Evolutionary conservation across 2,797 vertebrate genomes (phyloP), one percentile per base, ranked within the genome.

Genomic region (Bradypodion ventrale): DNA sequence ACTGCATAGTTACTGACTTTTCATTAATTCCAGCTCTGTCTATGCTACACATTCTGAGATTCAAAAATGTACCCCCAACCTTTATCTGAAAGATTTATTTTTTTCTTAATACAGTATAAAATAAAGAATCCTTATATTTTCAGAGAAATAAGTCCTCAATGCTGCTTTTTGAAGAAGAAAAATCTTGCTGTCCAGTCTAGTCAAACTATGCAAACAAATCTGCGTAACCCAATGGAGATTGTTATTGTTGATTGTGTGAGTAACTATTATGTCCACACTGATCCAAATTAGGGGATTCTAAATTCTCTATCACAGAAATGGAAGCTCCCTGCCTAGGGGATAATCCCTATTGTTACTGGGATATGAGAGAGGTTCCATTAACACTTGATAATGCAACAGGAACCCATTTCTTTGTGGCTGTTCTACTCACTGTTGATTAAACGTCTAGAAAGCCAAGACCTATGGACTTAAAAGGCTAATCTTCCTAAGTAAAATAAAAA

Each of bases 341-440:
- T 85, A 81, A 76, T 88, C 9, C 83, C 8, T 85, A 12, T 63
- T 89, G 74, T 56, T 81, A 44, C 52, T 80, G 80, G 16, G 40
- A 49, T 81, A 44, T 63, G 27, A 86, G 4, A 89, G 80, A 88
- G 10, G 0, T n/a, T 87, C 1, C 23, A n/a, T 0, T 1, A 68
- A 21, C 27, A 84, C 78, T 73, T 87, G 29, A 87, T 78, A 86
- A 68, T 46, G 5, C 65, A 60, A 83, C 13, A 80, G 21, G 52
- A 92, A 91, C 40, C 2, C 42, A 80, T 85, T 81, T 89, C 74
- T 83, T 82, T 83, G 19, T 75, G 62, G 6, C 27, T 83, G 1
- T 75, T 87, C n/a, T 82, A 70, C 32, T 86, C 5, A 56, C 59
- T 82, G 83, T 87, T 87, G 86, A 87, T 87, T 83, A 87, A 87